Conservation (phyloP, 23 tunicate species). For the Pegea sp. region DNA sequence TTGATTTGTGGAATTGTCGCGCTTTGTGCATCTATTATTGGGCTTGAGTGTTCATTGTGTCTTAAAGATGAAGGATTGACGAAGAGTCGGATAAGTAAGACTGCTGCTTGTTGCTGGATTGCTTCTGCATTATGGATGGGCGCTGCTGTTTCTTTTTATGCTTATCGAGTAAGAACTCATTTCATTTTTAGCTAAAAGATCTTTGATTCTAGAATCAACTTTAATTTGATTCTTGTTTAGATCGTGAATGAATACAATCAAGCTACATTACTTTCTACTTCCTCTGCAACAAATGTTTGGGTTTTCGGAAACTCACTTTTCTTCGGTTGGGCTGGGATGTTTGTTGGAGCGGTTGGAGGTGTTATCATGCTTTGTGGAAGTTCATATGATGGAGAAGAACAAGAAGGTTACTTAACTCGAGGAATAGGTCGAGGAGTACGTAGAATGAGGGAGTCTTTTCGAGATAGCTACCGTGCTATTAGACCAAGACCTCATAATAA, state of each 20-base stretch:
- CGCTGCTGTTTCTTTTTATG: slow-evolving; percentile 76
- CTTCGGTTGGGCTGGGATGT: slow-evolving; percentile 94
- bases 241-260: too few species aligned
- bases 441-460: slow-evolving; percentile 21
- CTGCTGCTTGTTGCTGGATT: slow-evolving; percentile 43
- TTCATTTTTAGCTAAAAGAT: neutral
- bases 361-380: slow-evolving; percentile 66
- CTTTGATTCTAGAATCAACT: neutral
- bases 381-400: slow-evolving; percentile 22
- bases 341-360: slow-evolving; percentile 45
- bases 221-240: too few species aligned
- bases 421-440: slow-evolving; percentile 47
- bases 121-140: slow-evolving; percentile 52
- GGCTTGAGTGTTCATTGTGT: slow-evolving; percentile 79
- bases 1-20: slow-evolving; percentile 37
- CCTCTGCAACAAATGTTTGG: slow-evolving; percentile 5
- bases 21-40: slow-evolving; percentile 40
- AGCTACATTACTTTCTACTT: too few species aligned
- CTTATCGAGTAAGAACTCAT: slow-evolving; percentile 56
- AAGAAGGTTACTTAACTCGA: slow-evolving; percentile 44
- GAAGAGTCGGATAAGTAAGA: slow-evolving; percentile 27
- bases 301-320: slow-evolving; percentile 84
- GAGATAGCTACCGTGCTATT: slow-evolving; percentile 32
- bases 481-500: slow-evolving; percentile 2
- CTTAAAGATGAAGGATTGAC: slow-evolving; percentile 17